These are phyloP conservation scores for Lonchura striata DNA, from an alignment of 2,113 vertebrate species.

Conservation along the genomic window DNA sequence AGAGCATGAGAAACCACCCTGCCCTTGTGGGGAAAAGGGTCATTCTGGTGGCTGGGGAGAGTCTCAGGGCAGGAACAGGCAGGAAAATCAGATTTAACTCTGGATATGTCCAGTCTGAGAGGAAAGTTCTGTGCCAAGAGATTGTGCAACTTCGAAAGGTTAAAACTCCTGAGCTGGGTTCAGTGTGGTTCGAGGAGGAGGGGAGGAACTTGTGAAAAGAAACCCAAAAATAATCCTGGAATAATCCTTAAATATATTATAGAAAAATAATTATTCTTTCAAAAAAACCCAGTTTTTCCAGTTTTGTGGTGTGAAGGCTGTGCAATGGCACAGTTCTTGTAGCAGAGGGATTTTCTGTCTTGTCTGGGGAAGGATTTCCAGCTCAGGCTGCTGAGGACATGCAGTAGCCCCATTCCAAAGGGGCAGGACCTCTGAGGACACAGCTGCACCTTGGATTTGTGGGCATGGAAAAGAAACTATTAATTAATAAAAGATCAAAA, in stretches of 20 bases:
- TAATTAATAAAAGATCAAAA: neutral
- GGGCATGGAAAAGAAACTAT: neutral
- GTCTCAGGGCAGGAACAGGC: neutral
- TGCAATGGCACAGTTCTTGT: neutral
- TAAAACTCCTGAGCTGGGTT: neutral
- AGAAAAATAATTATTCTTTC: neutral
- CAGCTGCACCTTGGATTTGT: neutral
- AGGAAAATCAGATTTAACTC: neutral
- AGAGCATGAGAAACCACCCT: neutral
- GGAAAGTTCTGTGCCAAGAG: neutral
- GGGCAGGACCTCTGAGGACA: neutral
- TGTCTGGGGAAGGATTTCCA: neutral
- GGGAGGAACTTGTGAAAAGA: neutral
- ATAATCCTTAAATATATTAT: neutral
- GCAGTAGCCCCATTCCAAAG: too few relatives aligned
- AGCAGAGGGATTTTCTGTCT: accelerated
- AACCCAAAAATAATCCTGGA: neutral
- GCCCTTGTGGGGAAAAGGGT: neutral
- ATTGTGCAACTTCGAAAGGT: neutral
- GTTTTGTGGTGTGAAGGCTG: neutral
- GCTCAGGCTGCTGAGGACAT: neutral
- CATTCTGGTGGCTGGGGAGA: neutral
- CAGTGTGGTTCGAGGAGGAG: neutral
- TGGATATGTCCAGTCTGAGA: neutral
- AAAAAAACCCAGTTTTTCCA: accelerated